A percentile compares a stretch with the other conserved stretches of the same genome.
Evolutionary conservation across 2,113 vertebrate genomes (phyloP).

Genomic region (Lophius piscatorius): DNA sequence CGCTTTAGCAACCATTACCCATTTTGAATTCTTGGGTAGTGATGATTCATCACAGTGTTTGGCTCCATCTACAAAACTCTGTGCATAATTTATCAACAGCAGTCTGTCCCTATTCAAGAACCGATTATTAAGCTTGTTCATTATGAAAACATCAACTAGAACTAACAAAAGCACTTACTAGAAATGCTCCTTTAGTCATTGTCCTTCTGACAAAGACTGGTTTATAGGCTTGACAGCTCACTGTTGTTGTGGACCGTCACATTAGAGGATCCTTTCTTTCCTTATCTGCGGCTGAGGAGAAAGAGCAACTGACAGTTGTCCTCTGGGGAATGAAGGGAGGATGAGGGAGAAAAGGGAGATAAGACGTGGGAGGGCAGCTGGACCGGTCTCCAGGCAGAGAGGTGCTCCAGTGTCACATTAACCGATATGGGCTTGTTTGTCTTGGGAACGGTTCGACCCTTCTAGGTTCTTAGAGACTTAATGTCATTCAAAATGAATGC

Average conservation of each 20-base stretch:
- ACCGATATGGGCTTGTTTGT: slow-evolving; percentile 48
- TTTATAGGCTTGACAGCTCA: slow-evolving; percentile 45
- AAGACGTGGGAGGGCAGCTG: slow-evolving; percentile 46
- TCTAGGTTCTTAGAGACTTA: slow-evolving; percentile 41
- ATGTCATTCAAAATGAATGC: slow-evolving; percentile 63
- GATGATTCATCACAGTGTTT: too few species aligned
- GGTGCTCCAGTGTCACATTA: slow-evolving; percentile 54
- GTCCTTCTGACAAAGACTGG: slow-evolving; percentile 36
- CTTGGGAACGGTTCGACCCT: slow-evolving; percentile 45
- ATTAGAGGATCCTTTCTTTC: slow-evolving; percentile 52
- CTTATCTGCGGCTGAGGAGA: slow-evolving; percentile 64
- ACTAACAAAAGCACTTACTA: too few species aligned
- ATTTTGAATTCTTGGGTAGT: slow-evolving; percentile 7
- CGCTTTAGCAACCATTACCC: slow-evolving; percentile 41
- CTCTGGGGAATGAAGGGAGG: slow-evolving; percentile 45
- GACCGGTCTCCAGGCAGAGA: slow-evolving; percentile 40
- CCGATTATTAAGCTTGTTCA: slow-evolving; percentile 13
- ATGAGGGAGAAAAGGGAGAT: slow-evolving; percentile 20
- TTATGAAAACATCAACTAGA: slow-evolving; percentile 26
- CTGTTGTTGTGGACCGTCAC: slow-evolving; percentile 57
- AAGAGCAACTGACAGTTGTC: slow-evolving; percentile 59
- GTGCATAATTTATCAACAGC: slow-evolving; percentile 25
- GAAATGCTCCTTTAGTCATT: slow-evolving; percentile 33
- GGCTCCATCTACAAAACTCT: too few species aligned
- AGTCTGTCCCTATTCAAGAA: slow-evolving; percentile 11